Conservation (phyloP, 1,140 invertebrate species). For the Chymomyza costata region DNA sequence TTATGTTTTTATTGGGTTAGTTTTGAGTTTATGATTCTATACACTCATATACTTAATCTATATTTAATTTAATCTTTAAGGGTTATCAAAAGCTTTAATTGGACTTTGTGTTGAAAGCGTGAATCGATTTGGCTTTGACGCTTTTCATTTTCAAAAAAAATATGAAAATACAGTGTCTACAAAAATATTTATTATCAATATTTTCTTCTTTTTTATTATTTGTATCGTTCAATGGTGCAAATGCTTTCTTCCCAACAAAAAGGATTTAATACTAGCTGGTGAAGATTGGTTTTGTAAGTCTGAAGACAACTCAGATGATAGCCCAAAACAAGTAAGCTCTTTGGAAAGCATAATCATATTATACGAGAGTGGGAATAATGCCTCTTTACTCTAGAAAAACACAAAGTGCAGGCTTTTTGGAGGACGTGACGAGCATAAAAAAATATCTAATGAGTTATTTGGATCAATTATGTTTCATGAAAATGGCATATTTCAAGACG, state of each 20-base stretch:
- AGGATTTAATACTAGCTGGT: conserved; percentile 44
- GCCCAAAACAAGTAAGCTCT: conserved; percentile 3
- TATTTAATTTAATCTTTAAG: conserved; percentile 1
- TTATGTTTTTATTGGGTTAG: not conserved
- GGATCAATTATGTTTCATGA: conserved; percentile 7
- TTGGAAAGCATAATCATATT: conserved; percentile 6
- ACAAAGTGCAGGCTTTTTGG: conserved; percentile 1
- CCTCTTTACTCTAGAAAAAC: not conserved
- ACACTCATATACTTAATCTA: not conserved
- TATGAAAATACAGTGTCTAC: conserved; percentile 4
- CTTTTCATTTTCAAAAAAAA: conserved; percentile 20
- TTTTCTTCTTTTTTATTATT: conserved; percentile 23
- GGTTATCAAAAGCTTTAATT: conserved; percentile 23
- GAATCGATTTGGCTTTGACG: conserved; percentile 15
- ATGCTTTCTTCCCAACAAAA: conserved; percentile 34
- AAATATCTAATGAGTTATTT: conserved; percentile 2
- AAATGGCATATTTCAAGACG: conserved; percentile 22
- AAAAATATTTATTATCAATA: conserved; percentile 18
- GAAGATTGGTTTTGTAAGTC: conserved; percentile 37
- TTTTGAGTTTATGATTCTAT: not conserved
- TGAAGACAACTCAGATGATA: not conserved
- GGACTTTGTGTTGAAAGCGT: conserved; percentile 18
- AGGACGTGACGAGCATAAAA: not conserved
- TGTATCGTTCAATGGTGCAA: conserved; percentile 36
- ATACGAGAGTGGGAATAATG: conserved; percentile 5